These are phyloP conservation scores for Pseudomyrmex concolor DNA, from an alignment of 1,140 invertebrate species.

Conservation along the genomic window DNA sequence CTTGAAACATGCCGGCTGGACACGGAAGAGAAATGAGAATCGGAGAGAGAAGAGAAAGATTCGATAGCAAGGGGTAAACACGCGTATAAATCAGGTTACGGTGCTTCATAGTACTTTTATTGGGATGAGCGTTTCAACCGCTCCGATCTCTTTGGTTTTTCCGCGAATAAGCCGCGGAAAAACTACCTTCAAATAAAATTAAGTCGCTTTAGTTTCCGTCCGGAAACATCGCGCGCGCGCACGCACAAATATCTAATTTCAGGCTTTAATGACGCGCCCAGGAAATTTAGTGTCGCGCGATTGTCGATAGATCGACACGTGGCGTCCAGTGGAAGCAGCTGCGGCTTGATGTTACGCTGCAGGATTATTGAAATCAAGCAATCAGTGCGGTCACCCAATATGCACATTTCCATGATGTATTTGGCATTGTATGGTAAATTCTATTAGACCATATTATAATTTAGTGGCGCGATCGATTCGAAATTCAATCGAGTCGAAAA, in stretches of 20 bases:
- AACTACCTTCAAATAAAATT: slow-evolving; percentile 12
- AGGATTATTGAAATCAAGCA: slow-evolving; percentile 51
- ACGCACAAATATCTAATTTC: slow-evolving; percentile 28
- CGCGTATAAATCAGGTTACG: slow-evolving; percentile 77
- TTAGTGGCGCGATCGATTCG: slow-evolving; percentile 37
- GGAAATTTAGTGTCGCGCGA: slow-evolving; percentile 38
- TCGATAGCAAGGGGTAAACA: slow-evolving; percentile 70
- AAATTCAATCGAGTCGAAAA: slow-evolving; percentile 11
- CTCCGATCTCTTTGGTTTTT: slow-evolving; percentile 58
- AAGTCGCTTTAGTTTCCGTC: neutral
- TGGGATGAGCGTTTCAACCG: slow-evolving; percentile 66
- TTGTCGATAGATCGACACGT: slow-evolving; percentile 46
- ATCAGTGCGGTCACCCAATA: slow-evolving; percentile 55
- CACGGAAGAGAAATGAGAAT: slow-evolving; percentile 63
- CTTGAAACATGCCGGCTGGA: slow-evolving; percentile 61
- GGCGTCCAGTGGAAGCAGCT: slow-evolving; percentile 35
- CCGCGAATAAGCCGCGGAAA: neutral
- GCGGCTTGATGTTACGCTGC: slow-evolving; percentile 26
- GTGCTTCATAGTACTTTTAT: slow-evolving; percentile 65
- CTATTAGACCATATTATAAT: slow-evolving; percentile 54
- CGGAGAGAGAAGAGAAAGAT: slow-evolving; percentile 22
- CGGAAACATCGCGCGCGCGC: neutral
- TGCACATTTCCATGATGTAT: slow-evolving; percentile 45
- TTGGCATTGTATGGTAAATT: slow-evolving; percentile 30
- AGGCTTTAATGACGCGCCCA: neutral